phyloP scores from a whole-genome alignment of 2,888 invertebrate species.

The Orthosia gracilis region DNA sequence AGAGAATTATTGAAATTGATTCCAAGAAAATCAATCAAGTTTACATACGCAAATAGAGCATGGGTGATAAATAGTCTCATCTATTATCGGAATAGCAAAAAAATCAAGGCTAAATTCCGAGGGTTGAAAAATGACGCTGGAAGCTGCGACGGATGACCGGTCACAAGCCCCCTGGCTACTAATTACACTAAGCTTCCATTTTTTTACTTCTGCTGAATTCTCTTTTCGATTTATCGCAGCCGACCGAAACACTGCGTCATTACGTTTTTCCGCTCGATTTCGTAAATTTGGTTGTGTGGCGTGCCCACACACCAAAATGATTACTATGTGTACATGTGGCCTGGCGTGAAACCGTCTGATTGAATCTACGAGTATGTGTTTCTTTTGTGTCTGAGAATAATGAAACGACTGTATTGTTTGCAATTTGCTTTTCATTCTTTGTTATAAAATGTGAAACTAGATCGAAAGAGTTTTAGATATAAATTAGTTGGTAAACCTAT shows the following conservation, averaged over 20 bases:
- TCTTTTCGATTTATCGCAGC: constrained; percentile 62
- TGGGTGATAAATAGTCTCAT: constrained; percentile 28
- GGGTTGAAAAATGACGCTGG: constrained; percentile 50
- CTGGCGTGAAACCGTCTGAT: constrained; percentile 65
- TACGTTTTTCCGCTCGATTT: constrained; percentile 75
- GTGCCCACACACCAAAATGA: constrained; percentile 69
- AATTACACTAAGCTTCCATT: constrained; percentile 55
- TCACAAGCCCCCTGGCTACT: constrained; percentile 45
- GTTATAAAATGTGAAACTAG: constrained; percentile 26
- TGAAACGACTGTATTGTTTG: constrained; percentile 44
- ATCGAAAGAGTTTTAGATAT: constrained; percentile 33
- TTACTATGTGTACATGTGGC: constrained; percentile 67
- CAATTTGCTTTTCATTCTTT: constrained; percentile 30
- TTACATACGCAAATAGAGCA: constrained; percentile 16
- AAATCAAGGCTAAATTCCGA: constrained; percentile 11
- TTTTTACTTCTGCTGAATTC: constrained; percentile 58
- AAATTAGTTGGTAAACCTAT: constrained; percentile 38
- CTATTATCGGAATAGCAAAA: constrained; percentile 29
- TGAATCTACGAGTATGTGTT: constrained; percentile 64
- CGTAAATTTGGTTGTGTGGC: constrained; percentile 62
- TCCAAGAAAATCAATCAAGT: constrained; percentile 34
- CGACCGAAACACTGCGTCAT: constrained; percentile 66
- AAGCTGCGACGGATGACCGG: constrained; percentile 38
- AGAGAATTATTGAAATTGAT: constrained; percentile 15
- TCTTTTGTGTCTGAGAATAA: constrained; percentile 57